These are phyloP conservation scores for Oenanthe oenanthe DNA, from an alignment of 2,113 vertebrate species.

Conservation along the genomic window DNA sequence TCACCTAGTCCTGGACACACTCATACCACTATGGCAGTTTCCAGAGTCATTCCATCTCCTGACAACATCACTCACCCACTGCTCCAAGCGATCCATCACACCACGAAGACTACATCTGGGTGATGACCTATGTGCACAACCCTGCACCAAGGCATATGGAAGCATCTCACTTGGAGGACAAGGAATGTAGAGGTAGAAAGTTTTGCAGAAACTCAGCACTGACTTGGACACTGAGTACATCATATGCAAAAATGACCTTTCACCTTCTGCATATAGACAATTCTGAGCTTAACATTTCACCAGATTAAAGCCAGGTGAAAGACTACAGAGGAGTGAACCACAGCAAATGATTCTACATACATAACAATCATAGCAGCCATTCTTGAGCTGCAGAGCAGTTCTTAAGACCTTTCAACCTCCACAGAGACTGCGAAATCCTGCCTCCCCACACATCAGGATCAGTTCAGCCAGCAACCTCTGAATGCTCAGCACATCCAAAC, in stretches of 20 bases:
- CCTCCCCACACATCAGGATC: not conserved
- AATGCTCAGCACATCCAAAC: not conserved
- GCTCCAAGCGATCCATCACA: not conserved
- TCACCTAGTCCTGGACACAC: not conserved
- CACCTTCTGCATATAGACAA: not conserved
- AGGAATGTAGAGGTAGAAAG: not conserved
- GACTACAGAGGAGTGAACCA: not conserved
- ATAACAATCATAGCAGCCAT: not conserved
- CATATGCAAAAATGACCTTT: not conserved
- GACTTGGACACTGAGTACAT: not conserved
- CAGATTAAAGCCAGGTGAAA: not conserved
- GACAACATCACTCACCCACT: not conserved
- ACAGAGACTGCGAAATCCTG: not conserved
- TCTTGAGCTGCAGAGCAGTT: not conserved
- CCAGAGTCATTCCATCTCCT: not conserved
- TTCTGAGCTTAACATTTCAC: not conserved
- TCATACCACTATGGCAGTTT: fast-evolving
- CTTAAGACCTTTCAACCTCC: not conserved
- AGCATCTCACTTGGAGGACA: not conserved
- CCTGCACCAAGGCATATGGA: not conserved
- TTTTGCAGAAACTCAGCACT: not conserved
- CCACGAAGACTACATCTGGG: not conserved
- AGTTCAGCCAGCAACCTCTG: not conserved
- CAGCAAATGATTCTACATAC: not conserved
- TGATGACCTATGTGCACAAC: not conserved